These are phyloP conservation scores for Hypolimnas misippus DNA, from an alignment of 2,888 invertebrate genomes.

Conservation along the genomic window DNA sequence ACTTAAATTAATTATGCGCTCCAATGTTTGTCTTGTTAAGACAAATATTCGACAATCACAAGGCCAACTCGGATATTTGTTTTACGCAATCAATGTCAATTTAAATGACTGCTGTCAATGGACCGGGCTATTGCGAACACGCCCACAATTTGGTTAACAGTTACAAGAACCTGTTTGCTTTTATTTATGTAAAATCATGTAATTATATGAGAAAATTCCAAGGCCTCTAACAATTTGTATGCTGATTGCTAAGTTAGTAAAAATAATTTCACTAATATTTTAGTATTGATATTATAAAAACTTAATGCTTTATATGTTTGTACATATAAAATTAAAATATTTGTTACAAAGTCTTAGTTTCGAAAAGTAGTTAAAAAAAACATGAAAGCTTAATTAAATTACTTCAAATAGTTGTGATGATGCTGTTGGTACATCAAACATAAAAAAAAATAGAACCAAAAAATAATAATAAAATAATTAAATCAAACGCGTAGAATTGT, in stretches of 20 bases:
- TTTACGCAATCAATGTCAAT: constrained; percentile 54
- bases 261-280: neutral
- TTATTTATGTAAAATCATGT: constrained; percentile 26
- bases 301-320: too few species aligned
- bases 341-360: too few species aligned
- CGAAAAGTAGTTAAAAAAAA: too few species aligned
- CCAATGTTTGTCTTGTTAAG: constrained; percentile 47
- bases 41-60: constrained; percentile 62
- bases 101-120: constrained; percentile 25
- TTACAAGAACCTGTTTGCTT: constrained; percentile 26
- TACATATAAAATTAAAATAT: too few species aligned
- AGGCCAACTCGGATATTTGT: constrained; percentile 63
- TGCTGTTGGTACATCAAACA: too few species aligned
- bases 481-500: too few species aligned
- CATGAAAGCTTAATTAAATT: too few species aligned
- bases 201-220: constrained; percentile 27
- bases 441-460: too few species aligned
- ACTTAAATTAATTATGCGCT: constrained; percentile 39
- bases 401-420: too few species aligned
- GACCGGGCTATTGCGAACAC: constrained; percentile 27
- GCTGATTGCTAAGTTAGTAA: neutral
- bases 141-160: constrained; percentile 26
- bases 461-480: too few species aligned
- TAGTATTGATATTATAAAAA: neutral
- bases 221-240: constrained; percentile 1